Evolutionary conservation across 2,888 invertebrate genomes (phyloP), one percentile per base, ranked within the genome.

Genomic region (Polyommatus icarus): DNA sequence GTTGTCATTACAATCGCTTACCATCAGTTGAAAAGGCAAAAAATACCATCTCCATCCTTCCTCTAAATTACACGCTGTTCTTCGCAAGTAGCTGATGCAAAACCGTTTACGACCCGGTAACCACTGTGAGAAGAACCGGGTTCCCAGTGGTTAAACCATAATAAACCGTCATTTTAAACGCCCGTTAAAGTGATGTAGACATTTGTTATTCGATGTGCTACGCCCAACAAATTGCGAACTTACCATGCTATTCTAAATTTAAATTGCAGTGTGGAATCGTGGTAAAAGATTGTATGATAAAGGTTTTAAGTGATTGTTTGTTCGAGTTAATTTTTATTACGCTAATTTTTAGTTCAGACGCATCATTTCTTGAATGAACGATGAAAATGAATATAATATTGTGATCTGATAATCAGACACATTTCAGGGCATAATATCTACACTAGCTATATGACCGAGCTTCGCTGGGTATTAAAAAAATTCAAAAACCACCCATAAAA

Each of bases 141-240:
- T 75, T 75, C 50, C 73, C 73, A 75, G 75, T 75, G 75, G 75
- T 50, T 50, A 50, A 24, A 24, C 29, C 75, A 75, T 54, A 75
- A 75, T 75, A 75, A 75, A 75, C 50, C 75, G 75, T 50, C 73
- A 73, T 46, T 46, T 73, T 73, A 75, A 54, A 46, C 73, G 46
- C 75, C 50, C 50, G 75, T 75, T 75, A 75, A 75, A 75, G 50
- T 54, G 50, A 75, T 50, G 75, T 75, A 75, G 75, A 50, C 46
- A 50, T 73, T 73, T 73, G 73, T 73, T 72, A 40, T 40, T 72
- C 72, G 36, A 72, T 20, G 40, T 72, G 15, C 50, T 54, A 75
- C 75, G 75, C 75, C 75, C 75, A 46, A 7, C 50, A 46, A 75
- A 75, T 75, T 75, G 54, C 29, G 12, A 12, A 40, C 73, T 10